Conservation (phyloP, 2,113 vertebrate genomes). For the Nycticryphes semicollaris region DNA sequence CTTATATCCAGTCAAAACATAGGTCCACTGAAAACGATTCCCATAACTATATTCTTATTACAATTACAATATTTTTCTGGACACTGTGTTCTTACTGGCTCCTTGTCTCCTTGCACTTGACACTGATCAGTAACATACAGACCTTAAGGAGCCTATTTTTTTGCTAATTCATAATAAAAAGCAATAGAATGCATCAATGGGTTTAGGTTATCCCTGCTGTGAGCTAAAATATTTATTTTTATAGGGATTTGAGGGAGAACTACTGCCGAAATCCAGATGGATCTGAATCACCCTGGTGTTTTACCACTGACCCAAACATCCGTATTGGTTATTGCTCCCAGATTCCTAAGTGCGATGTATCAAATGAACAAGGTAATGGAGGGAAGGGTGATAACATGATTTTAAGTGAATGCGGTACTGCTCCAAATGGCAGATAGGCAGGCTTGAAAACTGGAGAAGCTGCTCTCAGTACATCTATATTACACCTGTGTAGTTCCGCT, state of each 20-base stretch:
- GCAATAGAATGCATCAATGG: neutral
- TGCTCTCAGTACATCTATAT: neutral
- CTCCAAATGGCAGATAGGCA: neutral
- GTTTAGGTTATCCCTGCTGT: constrained; percentile 1
- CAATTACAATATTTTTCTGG: neutral
- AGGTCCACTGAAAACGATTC: neutral
- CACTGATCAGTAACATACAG: neutral
- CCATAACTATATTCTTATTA: neutral
- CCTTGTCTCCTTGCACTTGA: neutral
- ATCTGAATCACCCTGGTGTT: constrained; percentile 95
- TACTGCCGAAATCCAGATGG: constrained; percentile 98
- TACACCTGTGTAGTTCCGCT: neutral
- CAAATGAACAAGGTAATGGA: constrained; percentile 77
- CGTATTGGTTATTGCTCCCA: constrained; percentile 90
- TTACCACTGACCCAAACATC: constrained; percentile 91
- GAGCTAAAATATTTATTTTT: constrained; percentile 62
- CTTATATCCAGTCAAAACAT: neutral
- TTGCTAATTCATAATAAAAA: constrained; percentile 19
- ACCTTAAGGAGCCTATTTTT: neutral
- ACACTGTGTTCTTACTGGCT: neutral
- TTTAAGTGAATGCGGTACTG: neutral
- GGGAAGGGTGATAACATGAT: neutral
- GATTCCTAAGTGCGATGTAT: constrained; percentile 87
- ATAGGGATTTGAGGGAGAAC: constrained; percentile 93
- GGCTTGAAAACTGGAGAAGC: neutral